Conservation (phyloP, 2,888 invertebrate genomes). For the Reticulitermes lucifugus region DNA sequence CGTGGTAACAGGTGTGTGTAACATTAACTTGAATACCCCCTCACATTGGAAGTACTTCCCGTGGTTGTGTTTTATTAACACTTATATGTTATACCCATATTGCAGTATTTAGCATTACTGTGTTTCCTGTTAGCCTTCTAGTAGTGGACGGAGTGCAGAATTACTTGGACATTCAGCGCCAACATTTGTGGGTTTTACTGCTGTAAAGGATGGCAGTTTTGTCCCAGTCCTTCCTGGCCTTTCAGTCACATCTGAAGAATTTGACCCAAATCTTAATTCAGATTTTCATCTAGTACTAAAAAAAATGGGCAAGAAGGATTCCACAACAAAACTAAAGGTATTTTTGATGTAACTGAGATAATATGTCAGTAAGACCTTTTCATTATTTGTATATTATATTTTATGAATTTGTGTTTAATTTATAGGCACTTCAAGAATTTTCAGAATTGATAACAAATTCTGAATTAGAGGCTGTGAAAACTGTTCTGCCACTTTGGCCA, state of each 20-base stretch:
- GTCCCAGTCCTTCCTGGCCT: constrained; percentile 69
- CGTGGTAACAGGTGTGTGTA: too few species aligned
- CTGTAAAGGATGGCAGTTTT: constrained; percentile 71
- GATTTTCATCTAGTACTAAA: constrained; percentile 84
- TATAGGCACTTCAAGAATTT: constrained; percentile 86
- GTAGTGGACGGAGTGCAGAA: constrained; percentile 90
- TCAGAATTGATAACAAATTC: constrained; percentile 74
- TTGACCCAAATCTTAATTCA: constrained; percentile 74
- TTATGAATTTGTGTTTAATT: constrained; percentile 41
- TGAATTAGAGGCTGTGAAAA: constrained; percentile 75
- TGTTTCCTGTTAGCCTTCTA: constrained; percentile 80
- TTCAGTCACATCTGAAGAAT: constrained; percentile 68
- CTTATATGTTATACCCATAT: too few species aligned
- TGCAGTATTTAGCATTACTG: not conserved
- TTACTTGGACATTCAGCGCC: constrained; percentile 72
- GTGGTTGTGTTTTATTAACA: too few species aligned
- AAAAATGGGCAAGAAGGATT: constrained; percentile 91
- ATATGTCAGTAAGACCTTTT: not conserved
- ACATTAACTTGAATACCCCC: not conserved
- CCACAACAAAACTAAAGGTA: constrained; percentile 88
- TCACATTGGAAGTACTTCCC: not conserved
- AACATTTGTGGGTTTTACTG: constrained; percentile 75
- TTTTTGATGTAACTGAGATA: not conserved
- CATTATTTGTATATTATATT: not conserved
- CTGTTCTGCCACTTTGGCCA: constrained; percentile 85